Conservation (phyloP, 2,113 vertebrate genomes). For the Oophaga pumilio region DNA sequence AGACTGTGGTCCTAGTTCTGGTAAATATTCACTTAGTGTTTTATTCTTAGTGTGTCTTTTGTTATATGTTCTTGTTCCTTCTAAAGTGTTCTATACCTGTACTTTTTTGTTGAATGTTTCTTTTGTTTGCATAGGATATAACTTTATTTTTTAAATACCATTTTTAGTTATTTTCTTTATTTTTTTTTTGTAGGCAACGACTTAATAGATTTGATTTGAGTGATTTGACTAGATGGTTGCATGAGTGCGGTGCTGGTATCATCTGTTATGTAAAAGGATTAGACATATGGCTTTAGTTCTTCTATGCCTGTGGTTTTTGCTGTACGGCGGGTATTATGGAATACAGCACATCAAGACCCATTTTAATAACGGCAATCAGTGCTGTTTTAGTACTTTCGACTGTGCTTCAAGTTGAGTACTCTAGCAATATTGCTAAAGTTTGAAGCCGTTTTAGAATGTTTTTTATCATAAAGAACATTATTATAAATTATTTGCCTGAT, state of each 20-base stretch:
- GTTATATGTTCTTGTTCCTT: neutral
- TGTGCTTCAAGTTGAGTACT: no score
- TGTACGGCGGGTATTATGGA: neutral
- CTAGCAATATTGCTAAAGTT: no score
- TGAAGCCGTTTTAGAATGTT: no score
- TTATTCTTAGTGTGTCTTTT: constrained; percentile 8
- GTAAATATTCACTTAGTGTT: constrained; percentile 60
- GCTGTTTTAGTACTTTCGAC: no score
- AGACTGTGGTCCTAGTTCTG: constrained; percentile 58
- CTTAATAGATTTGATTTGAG: constrained; percentile 24
- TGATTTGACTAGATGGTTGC: neutral
- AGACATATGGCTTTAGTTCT: constrained; percentile 49
- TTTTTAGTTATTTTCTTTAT: constrained; percentile 26
- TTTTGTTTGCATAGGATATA: neutral
- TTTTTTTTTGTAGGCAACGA: neutral
- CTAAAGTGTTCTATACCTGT: neutral
- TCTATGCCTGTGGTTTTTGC: constrained; percentile 10
- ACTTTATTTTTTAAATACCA: constrained; percentile 32
- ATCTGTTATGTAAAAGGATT: constrained; percentile 58
- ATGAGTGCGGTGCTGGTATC: constrained; percentile 46
- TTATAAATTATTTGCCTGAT: no score
- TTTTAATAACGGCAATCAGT: neutral
- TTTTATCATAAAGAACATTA: no score
- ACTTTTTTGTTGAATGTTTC: neutral
- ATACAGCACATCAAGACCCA: neutral